Percentiles rank a stretch among this genome's conserved stretches.
Conservation (phyloP, 2,113 vertebrate genomes). For the Ictalurus punctatus region DNA sequence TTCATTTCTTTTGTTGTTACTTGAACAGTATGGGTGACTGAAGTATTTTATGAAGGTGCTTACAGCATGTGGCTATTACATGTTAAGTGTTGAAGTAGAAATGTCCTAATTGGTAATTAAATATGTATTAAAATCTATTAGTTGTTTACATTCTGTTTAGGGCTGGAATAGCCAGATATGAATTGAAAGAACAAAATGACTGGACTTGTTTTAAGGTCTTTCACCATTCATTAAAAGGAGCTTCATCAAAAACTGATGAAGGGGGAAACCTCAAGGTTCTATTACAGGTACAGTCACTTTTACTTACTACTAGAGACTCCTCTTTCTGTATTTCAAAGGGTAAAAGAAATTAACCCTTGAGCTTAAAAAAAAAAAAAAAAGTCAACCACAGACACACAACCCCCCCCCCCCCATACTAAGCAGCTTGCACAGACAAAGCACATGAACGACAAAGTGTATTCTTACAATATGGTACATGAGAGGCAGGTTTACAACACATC, state of each 20-base stretch:
- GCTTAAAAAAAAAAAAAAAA: neutral
- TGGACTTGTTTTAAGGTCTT: neutral
- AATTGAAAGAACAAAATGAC: neutral
- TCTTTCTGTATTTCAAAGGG: neutral
- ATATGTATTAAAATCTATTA: neutral
- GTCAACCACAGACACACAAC: constrained; percentile 7
- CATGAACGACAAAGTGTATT: constrained; percentile 34
- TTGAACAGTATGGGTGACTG: constrained; percentile 19
- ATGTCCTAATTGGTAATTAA: constrained; percentile 40
- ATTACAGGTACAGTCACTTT: neutral
- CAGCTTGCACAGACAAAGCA: constrained; percentile 10
- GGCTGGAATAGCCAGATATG: neutral
- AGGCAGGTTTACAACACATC: constrained; percentile 28
- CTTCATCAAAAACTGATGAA: neutral
- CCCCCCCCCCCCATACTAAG: neutral
- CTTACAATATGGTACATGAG: constrained; percentile 48
- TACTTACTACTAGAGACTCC: neutral
- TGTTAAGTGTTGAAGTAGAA: constrained; percentile 27
- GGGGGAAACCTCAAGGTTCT: neutral
- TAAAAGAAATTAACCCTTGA: neutral
- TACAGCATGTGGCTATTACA: constrained; percentile 14
- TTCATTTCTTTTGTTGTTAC: constrained; percentile 17
- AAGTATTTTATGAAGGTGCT: constrained; percentile 35
- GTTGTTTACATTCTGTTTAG: neutral
- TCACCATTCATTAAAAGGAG: neutral